Percentiles rank a stretch among this genome's conserved stretches.
These are phyloP conservation scores for Drosophila subsilvestris DNA, from an alignment of 2,888 invertebrate species.

Conservation along the genomic window DNA sequence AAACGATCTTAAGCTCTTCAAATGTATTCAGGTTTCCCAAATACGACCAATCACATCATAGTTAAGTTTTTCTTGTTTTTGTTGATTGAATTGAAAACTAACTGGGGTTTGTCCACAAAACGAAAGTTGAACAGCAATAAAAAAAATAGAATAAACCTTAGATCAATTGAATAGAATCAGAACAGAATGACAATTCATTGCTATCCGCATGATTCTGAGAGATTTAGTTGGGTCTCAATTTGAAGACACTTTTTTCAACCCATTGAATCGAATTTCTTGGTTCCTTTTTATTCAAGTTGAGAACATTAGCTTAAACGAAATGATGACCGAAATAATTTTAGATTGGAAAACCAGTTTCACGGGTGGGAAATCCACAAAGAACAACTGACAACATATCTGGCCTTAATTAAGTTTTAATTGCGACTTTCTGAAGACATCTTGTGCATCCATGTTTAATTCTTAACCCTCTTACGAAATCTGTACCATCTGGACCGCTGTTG, in stretches of 20 bases:
- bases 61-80: neutral
- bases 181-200: neutral
- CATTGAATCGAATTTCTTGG: neutral
- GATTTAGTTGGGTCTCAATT: neutral
- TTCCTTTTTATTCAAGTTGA: neutral
- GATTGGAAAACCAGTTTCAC: conserved; percentile 8
- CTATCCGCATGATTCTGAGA: neutral
- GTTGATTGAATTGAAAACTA: no score
- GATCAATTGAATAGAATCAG: neutral
- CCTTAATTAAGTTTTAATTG: conserved; percentile 6
- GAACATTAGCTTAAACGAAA: conserved; percentile 8
- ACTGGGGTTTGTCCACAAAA: neutral
- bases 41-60: neutral
- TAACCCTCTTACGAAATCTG: conserved; percentile 47
- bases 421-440: neutral
- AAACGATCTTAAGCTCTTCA: no score
- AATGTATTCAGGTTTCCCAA: neutral
- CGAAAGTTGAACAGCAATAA: neutral
- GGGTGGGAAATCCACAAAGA: neutral
- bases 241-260: neutral
- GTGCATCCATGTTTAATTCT: neutral
- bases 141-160: no score
- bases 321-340: neutral
- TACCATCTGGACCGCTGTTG: conserved; percentile 26
- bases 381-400: conserved; percentile 3